A percentile compares a stretch with the other conserved stretches of the same genome.
Conservation (phyloP, 2,888 invertebrate genomes). For the Scaptomyza flava region DNA sequence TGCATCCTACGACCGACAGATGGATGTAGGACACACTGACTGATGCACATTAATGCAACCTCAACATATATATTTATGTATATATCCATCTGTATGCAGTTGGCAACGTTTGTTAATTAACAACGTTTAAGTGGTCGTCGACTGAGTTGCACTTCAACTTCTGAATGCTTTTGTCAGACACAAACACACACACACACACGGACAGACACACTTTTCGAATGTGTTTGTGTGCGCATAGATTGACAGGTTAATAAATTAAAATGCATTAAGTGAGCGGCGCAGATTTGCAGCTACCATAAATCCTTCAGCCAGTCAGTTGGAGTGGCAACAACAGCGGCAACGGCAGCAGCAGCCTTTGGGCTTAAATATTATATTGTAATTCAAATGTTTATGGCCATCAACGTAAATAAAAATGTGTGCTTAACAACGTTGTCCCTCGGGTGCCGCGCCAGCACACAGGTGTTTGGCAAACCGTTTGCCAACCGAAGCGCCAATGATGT, state of each 20-base stretch:
- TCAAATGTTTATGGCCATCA: conserved; percentile 79
- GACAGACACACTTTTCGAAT: not conserved
- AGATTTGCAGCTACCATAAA: conserved; percentile 75
- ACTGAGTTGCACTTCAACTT: conserved; percentile 27
- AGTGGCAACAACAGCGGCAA: conserved; percentile 15
- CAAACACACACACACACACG: too few species aligned
- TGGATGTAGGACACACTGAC: conserved; percentile 1
- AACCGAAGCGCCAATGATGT: conserved; percentile 48
- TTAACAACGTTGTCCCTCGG: conserved; percentile 37
- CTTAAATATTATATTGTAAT: conserved; percentile 78
- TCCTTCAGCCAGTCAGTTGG: conserved; percentile 53
- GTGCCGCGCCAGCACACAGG: conserved; percentile 50
- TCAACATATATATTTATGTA: conserved; percentile 4
- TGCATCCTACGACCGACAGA: not conserved
- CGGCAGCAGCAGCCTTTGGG: conserved; percentile 30
- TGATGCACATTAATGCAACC: conserved; percentile 28
- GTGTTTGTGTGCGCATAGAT: conserved; percentile 33
- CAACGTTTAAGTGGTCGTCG: conserved; percentile 43
- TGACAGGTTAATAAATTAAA: conserved; percentile 80
- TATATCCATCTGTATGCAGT: not conserved
- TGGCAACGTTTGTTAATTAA: conserved; percentile 48
- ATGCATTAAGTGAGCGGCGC: conserved; percentile 73
- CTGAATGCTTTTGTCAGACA: not conserved
- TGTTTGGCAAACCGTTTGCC: conserved; percentile 24
- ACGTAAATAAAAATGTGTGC: conserved; percentile 76